Evolutionary conservation across 2,797 vertebrate genomes (phyloP).

Genomic region (Peromyscus nudipes): DNA sequence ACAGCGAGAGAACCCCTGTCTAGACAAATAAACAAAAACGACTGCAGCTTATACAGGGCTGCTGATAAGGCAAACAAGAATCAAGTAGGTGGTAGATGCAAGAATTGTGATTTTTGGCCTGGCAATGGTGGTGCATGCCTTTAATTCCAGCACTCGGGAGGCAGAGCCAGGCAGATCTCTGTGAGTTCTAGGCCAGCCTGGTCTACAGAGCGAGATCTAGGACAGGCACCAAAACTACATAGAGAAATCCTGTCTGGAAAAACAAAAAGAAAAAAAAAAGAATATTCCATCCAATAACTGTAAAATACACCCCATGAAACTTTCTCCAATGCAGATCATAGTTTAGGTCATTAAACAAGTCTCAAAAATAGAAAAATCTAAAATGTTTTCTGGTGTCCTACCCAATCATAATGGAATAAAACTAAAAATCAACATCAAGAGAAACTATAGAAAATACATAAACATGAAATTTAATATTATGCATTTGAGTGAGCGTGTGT

Average conservation of each 20-base stretch:
- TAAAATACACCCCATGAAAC: not conserved
- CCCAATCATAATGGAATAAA: not conserved
- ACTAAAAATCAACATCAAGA: not conserved
- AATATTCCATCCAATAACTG: not conserved
- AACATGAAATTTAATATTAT: not conserved
- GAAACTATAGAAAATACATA: not conserved
- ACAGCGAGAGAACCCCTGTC: not conserved
- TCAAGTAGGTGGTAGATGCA: not conserved
- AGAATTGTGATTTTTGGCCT: not conserved
- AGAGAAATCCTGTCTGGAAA: not conserved
- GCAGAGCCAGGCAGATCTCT: not conserved
- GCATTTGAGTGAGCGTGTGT: not conserved
- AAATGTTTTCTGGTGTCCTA: not conserved
- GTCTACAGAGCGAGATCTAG: not conserved
- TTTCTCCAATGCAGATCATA: not conserved
- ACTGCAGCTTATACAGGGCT: not conserved
- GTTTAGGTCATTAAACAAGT: not conserved
- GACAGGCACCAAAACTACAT: not conserved
- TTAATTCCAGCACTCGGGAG: not conserved
- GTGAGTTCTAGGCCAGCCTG: not conserved
- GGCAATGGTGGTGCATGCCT: not conserved
- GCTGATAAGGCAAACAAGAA: not conserved
- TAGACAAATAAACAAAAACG: not conserved
- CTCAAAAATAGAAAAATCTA: not conserved
- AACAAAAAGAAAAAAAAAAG: not conserved